A percentile compares a stretch with the other conserved stretches of the same genome.
Conservation (phyloP, 2,797 vertebrate species). For the Micromesistius poutassou region DNA sequence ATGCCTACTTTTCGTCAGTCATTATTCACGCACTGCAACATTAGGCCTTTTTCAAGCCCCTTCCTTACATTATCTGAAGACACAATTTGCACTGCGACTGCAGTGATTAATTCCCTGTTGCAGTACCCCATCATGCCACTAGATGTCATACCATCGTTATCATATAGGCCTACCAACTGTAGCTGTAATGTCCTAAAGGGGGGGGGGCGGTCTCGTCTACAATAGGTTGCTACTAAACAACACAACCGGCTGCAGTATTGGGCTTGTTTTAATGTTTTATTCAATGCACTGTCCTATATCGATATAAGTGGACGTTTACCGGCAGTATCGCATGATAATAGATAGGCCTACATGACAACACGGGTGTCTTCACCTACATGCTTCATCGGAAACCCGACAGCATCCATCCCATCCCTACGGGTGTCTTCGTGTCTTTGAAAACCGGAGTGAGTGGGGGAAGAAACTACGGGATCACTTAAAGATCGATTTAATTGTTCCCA, state of each 20-base stretch:
- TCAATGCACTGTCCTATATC: no score
- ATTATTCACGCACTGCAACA: neutral
- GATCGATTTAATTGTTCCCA: slow-evolving; percentile 14
- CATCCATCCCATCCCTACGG: slow-evolving; percentile 15
- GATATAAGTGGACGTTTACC: no score
- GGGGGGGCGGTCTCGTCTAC: neutral
- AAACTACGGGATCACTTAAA: slow-evolving; percentile 22
- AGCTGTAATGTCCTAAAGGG: neutral
- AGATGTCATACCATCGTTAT: slow-evolving; percentile 56
- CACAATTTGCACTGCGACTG: neutral
- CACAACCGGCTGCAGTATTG: neutral
- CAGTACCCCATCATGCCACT: slow-evolving; percentile 46
- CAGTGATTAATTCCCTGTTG: no score
- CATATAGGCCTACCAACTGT: slow-evolving; percentile 15
- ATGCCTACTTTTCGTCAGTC: neutral
- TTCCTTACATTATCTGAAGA: neutral
- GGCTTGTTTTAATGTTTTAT: no score
- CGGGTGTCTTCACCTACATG: slow-evolving; percentile 38
- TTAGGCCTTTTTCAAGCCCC: neutral
- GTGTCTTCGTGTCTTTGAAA: slow-evolving; percentile 32
- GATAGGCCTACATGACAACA: neutral
- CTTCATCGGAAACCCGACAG: slow-evolving; percentile 58
- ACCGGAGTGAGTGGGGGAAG: slow-evolving; percentile 10
- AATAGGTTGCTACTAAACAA: neutral
- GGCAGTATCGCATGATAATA: neutral